These are phyloP conservation scores for Cephus pygmeus DNA, from an alignment of 2,888 invertebrate genomes.

Conservation along the genomic window DNA sequence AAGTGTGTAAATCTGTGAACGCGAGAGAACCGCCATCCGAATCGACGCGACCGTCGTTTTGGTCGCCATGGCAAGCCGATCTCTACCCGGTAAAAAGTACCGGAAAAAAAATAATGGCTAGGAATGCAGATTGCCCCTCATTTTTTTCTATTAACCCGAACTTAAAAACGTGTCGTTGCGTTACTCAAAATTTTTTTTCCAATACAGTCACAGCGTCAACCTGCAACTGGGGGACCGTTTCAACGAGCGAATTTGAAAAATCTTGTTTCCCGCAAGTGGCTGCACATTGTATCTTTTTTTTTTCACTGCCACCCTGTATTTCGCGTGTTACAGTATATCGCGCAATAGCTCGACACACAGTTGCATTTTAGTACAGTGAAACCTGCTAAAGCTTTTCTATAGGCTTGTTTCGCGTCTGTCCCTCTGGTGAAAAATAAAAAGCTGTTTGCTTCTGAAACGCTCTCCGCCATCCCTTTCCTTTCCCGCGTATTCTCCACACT, in stretches of 20 bases:
- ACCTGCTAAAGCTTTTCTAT: background rate
- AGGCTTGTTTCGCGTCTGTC: background rate
- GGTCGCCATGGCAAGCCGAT: background rate
- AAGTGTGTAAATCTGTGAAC: conserved; percentile 2
- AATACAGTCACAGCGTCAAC: background rate
- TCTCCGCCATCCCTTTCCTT: background rate
- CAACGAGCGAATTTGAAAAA: background rate
- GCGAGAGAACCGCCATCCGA: background rate
- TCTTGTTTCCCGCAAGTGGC: background rate
- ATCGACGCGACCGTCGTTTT: background rate
- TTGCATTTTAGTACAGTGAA: background rate
- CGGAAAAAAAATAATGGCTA: conserved; percentile 60
- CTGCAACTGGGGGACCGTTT: background rate
- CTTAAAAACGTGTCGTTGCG: conserved; percentile 45
- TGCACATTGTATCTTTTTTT: background rate
- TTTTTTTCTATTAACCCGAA: conserved; percentile 58
- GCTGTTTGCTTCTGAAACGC: background rate
- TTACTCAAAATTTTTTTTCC: background rate
- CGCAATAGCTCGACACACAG: background rate
- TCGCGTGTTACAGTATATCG: background rate
- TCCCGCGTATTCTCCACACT: background rate
- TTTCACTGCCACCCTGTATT: background rate
- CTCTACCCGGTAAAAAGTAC: conserved; percentile 51
- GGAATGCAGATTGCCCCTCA: conserved; percentile 52
- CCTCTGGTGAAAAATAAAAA: background rate